Evolutionary conservation across 2,113 vertebrate species (phyloP), one percentile per base, ranked within the genome.

Genomic region (Narcine bancroftii): DNA sequence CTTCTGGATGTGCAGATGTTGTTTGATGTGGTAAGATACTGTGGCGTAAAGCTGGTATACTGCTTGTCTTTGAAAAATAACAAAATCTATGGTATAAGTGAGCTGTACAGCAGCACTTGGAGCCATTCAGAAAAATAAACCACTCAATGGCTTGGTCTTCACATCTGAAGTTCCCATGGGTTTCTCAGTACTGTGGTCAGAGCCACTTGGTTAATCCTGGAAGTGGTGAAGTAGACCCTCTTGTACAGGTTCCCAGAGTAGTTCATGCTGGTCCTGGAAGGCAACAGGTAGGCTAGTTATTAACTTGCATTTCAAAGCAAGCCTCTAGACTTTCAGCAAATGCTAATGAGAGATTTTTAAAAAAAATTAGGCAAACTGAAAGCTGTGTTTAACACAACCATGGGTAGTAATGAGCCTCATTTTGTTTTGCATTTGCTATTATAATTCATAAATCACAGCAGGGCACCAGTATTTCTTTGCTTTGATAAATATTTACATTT

Each of bases 391-490:
- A 87, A 33, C 53, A 83, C 79, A 83, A 29, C 79, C 79, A 83
- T 83, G 53, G 79, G 79, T 83, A 83, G 79, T 83, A 56, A 83
- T 87, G 56, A 87, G 81, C 11, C 53, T 60, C 50, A 87, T 87
- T 60, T 87, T 87, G 33, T 60, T 60, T 87, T 87, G 53, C 53
- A 87, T 87, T 36, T 60, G 50, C 33, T 60, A 17, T 87, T 87
- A 36, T 6, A 87, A 87, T 53, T 85, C 19, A 50, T 87, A 60
- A 3, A 17, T 7, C 81, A 63, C 81, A 87, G 81, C 50, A 60
- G 81, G 81, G 15, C 53, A 60, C 15, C 53, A 63, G 81, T n/a
- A n/a, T 87, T 60, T 60, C 81, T 63, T 10, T 63, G 33, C 36
- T 56, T 15, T 87, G 81, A 87, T 53, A 87, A 87, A 63, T 63